Percentiles rank a stretch among this genome's conserved stretches.
phyloP scores from a whole-genome alignment of 2,888 invertebrate genomes.

The Sinohyriopsis cumingii region DNA sequence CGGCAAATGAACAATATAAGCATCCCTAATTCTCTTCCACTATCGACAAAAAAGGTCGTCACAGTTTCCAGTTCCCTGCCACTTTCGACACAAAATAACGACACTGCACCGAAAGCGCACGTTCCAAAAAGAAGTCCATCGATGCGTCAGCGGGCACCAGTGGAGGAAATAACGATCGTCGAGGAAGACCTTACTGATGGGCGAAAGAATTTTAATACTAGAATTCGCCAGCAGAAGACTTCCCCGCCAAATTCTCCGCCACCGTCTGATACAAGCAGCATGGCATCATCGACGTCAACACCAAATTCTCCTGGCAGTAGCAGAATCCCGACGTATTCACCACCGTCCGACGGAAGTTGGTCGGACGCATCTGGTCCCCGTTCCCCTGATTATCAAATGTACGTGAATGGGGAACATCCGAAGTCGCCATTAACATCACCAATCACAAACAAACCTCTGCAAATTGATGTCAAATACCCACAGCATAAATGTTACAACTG shows the following conservation, averaged over 20 bases:
- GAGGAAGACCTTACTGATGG: no score
- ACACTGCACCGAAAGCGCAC: no score
- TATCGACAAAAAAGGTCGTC: no score
- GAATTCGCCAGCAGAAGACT: no score
- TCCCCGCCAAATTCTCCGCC: constrained; percentile 22
- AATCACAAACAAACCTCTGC: constrained; percentile 38
- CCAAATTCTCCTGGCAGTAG: constrained; percentile 41
- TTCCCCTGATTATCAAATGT: constrained; percentile 18
- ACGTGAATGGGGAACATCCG: constrained; percentile 15
- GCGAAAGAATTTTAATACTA: no score
- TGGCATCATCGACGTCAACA: constrained; percentile 37
- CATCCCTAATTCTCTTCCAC: no score
- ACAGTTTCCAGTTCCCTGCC: no score
- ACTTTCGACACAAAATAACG: no score
- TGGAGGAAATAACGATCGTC: no score
- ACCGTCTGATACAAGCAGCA: constrained; percentile 36
- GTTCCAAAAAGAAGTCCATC: no score
- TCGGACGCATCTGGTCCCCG: constrained; percentile 28
- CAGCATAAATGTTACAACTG: constrained; percentile 52
- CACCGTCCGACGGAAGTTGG: constrained; percentile 24
- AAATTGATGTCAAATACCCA: constrained; percentile 38
- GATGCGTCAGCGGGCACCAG: no score
- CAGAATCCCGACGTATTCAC: constrained; percentile 20
- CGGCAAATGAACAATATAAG: no score
- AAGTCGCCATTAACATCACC: constrained; percentile 13